phyloP scores from a whole-genome alignment of 2,113 vertebrate genomes.

The Fukomys damarensis region DNA sequence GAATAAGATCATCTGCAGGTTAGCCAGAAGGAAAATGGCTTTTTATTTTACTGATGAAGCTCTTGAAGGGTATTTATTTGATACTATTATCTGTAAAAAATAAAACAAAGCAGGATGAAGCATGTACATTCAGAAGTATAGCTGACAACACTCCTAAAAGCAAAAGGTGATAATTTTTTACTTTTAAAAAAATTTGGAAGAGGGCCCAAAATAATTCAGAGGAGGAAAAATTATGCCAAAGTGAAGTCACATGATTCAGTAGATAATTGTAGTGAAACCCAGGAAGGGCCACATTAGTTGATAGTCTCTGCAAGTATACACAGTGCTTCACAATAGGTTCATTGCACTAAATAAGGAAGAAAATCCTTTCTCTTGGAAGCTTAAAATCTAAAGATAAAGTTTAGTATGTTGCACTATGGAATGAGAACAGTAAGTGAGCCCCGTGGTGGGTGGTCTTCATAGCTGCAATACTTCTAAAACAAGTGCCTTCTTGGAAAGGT shows the following conservation, averaged over 20 bases:
- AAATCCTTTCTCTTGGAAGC: conserved; percentile 75
- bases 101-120: conserved; percentile 64
- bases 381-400: conserved; percentile 71
- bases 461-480: conserved; percentile 73
- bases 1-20: conserved; percentile 60
- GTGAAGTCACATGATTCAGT: conserved; percentile 54
- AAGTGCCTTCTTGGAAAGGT: conserved; percentile 60
- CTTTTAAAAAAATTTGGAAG: conserved; percentile 58
- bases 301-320: conserved; percentile 71
- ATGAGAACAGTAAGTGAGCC: conserved; percentile 73
- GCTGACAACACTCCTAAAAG: conserved; percentile 59
- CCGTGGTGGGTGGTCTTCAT: conserved; percentile 76
- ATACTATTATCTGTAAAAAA: conserved; percentile 67
- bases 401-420: conserved; percentile 46
- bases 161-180: conserved; percentile 63
- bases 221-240: conserved; percentile 60
- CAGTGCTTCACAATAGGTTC: conserved; percentile 68
- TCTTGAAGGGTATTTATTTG: conserved; percentile 64
- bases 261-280: conserved; percentile 73
- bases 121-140: conserved; percentile 52
- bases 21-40: conserved; percentile 57
- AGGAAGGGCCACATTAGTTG: conserved; percentile 72
- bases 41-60: conserved; percentile 67
- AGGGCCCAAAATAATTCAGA: conserved; percentile 59
- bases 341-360: conserved; percentile 77